A percentile compares a stretch with the other conserved stretches of the same genome.
phyloP scores from a whole-genome alignment of 2,113 vertebrate genomes.

The Lota lota region DNA sequence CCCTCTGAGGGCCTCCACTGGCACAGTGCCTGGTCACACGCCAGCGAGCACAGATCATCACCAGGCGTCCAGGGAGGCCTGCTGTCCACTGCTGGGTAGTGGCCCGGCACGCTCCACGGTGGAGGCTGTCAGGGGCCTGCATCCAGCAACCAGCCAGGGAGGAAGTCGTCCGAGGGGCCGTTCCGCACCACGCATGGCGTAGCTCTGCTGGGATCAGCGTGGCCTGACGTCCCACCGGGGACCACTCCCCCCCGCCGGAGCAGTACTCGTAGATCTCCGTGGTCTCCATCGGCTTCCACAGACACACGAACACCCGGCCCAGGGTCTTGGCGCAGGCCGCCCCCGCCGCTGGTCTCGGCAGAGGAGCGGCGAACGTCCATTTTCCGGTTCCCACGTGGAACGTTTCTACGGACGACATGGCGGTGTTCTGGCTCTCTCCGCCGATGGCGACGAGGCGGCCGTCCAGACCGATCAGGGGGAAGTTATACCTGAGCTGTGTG shows the following conservation, averaged over 20 bases:
- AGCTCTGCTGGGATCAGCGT: slow-evolving; percentile 83
- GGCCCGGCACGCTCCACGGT: slow-evolving; percentile 83
- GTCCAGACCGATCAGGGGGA: slow-evolving; percentile 75
- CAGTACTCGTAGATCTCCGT: slow-evolving; percentile 81
- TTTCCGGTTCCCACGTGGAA: slow-evolving; percentile 65
- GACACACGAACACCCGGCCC: slow-evolving; percentile 84
- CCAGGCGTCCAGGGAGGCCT: slow-evolving; percentile 85
- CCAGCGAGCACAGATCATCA: slow-evolving; percentile 80
- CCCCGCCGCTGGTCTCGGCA: slow-evolving; percentile 77
- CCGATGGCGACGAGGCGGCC: slow-evolving; percentile 82
- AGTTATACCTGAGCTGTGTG: slow-evolving; percentile 81
- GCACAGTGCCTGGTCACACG: slow-evolving; percentile 78
- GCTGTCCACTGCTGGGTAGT: slow-evolving; percentile 90
- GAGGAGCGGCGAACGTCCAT: slow-evolving; percentile 78
- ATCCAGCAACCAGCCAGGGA: slow-evolving; percentile 86
- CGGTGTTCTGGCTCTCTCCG: slow-evolving; percentile 76
- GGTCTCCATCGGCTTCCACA: slow-evolving; percentile 86
- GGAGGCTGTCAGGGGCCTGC: slow-evolving; percentile 80
- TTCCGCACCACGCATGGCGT: slow-evolving; percentile 87
- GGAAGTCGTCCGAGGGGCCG: slow-evolving; percentile 85
- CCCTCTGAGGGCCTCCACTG: slow-evolving; percentile 81
- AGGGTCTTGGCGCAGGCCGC: slow-evolving; percentile 78
- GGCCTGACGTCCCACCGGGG: slow-evolving; percentile 63
- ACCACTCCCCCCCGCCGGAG: slow-evolving; percentile 68
- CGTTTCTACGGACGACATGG: slow-evolving; percentile 81